Percentiles rank a stretch among this genome's conserved stretches.
Evolutionary conservation across 2,888 invertebrate species (phyloP).

Genomic region (Apoda limacodes): DNA sequence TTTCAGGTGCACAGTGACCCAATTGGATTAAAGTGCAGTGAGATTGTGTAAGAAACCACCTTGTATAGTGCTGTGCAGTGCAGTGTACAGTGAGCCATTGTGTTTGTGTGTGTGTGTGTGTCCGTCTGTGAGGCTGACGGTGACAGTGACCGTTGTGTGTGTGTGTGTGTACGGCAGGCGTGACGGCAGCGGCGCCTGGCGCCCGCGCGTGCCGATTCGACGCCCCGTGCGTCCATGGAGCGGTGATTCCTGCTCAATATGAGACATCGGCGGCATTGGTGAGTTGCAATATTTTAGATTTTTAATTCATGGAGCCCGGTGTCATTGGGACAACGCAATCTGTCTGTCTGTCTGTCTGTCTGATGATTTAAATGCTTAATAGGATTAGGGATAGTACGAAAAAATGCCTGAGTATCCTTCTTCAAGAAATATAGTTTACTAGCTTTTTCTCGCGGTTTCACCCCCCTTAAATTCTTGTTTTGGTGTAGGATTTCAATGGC

Average conservation of each 20-base stretch:
- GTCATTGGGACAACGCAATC: too few species aligned
- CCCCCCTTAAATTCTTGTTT: too few species aligned
- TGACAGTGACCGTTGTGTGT: conserved; percentile 23
- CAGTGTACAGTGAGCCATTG: conserved; percentile 10
- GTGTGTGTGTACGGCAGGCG: conserved; percentile 25
- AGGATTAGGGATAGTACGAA: too few species aligned
- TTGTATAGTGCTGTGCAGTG: conserved; percentile 19
- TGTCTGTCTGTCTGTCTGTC: too few species aligned
- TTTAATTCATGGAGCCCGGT: too few species aligned
- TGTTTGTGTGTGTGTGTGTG: conserved; percentile 14
- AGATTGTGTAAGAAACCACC: conserved; percentile 19
- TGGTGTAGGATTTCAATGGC: too few species aligned
- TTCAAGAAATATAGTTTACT: too few species aligned
- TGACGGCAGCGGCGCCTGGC: conserved; percentile 24
- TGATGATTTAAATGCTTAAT: too few species aligned
- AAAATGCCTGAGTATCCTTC: too few species aligned
- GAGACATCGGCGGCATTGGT: conserved; percentile 65
- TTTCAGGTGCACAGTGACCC: conserved; percentile 40
- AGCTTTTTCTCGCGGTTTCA: too few species aligned
- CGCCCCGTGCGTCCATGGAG: conserved; percentile 65
- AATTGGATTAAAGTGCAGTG: conserved; percentile 26
- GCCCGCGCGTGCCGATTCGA: conserved; percentile 42
- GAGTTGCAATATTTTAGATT: too few species aligned
- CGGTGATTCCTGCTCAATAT: conserved; percentile 63
- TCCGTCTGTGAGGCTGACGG: conserved; percentile 21